Base-by-base conservation (phyloP, 1,140 invertebrate genomes). In the Neodiprion lecontei region DNA sequence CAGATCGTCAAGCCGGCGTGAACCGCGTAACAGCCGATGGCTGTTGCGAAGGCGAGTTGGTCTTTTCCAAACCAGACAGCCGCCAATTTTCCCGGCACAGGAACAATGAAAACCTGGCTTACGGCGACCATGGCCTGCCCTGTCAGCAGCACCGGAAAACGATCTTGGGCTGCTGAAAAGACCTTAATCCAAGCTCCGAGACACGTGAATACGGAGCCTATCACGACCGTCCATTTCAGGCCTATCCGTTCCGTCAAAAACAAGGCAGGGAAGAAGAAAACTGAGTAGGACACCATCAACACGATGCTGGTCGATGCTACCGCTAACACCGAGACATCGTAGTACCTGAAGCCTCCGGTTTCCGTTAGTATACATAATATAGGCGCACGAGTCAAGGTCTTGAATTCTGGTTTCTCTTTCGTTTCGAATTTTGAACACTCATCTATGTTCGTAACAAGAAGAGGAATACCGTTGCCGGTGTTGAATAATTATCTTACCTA, bases 21-120 rank as follows among this genome's bases (percentile, higher is more conserved):
- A 83, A 94, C 94, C n/a, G 94, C 94, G 84, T 95, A 94, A 2
- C 95, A 93, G 3, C 93, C 94, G 50, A 94, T 88, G 67, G 94
- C 90, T 79, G 92, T 94, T 4, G 94, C 94, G 5, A 92, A 93
- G 3, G 92, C 92, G n/a, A 93, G 91, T 85, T 93, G 90, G 69
- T 89, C 78, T 0, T 89, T 86, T 10, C 92, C 91, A 80, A 94
- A 94, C 93, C 93, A 94, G 11, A 92, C 89, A 0, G 93, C 93
- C 2, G 93, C 92, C 66, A 94, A 82, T 50, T 90, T 85, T 1
- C 93, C 89, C n/a, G 93, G 93, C 77, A 94, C 90, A 21, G 91
- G 92, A 4, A 94, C 85, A 68, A 93, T 90, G 78, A 93, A 93
- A 61, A 93, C 79, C 78, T 84, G 79, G 0, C 92, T 91, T 50